Percentiles rank a stretch among this genome's conserved stretches.
Evolutionary conservation across 92 coral and sea anemone species (phyloP).

Genomic region (Diadumene lineata): DNA sequence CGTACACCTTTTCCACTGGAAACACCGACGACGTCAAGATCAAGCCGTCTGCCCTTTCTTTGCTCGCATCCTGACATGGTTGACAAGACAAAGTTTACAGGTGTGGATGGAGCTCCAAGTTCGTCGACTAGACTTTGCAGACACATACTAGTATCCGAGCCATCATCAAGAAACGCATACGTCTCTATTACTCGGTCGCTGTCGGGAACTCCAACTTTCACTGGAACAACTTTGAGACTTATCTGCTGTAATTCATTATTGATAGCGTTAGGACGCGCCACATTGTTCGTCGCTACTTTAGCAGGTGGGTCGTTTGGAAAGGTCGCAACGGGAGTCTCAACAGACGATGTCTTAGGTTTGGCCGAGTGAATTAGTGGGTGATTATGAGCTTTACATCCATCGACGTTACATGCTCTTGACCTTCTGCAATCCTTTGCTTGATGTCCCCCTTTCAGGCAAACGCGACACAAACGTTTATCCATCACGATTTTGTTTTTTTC

Average conservation of each 20-base stretch:
- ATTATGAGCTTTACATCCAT: conserved; percentile 32
- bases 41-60: conserved; percentile 34
- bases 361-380: conserved; percentile 34
- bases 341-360: neutral
- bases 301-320: no score
- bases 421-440: conserved; percentile 51
- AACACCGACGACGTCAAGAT: conserved; percentile 41
- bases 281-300: no score
- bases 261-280: neutral
- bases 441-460: conserved; percentile 44
- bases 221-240: conserved; percentile 55
- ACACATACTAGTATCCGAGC: conserved; percentile 58
- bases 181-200: conserved; percentile 28
- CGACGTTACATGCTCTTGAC: conserved; percentile 11
- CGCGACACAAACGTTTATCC: conserved; percentile 50
- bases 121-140: conserved; percentile 31
- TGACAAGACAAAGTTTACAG: conserved; percentile 36
- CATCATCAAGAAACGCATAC: conserved; percentile 61
- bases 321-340: conserved; percentile 1
- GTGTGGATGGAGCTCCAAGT: conserved; percentile 22
- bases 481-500: conserved; percentile 38
- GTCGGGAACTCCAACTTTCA: conserved; percentile 42
- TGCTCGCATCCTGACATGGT: conserved; percentile 44
- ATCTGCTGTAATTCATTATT: conserved; percentile 14
- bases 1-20: conserved; percentile 46